A percentile compares a stretch with the other conserved stretches of the same genome.
Evolutionary conservation across 2,888 invertebrate genomes (phyloP).

Genomic region (Papilio elwesi): DNA sequence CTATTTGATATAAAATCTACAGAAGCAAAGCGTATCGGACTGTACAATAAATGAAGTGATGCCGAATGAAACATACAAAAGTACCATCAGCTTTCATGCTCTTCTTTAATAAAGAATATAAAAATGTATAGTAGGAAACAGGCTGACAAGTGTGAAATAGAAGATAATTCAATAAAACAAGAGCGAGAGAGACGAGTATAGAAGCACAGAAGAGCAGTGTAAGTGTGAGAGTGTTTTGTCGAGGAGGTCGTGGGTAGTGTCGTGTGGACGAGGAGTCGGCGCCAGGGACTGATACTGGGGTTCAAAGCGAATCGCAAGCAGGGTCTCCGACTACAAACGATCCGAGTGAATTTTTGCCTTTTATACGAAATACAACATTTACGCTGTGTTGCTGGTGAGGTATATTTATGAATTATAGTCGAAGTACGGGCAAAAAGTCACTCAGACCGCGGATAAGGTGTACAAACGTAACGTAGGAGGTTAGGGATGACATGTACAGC

Average conservation of each 20-base stretch:
- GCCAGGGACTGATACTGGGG: slow-evolving; percentile 42
- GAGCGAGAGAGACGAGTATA: slow-evolving; percentile 47
- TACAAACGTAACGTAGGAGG: slow-evolving; percentile 61
- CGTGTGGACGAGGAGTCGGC: slow-evolving; percentile 45
- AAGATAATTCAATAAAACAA: slow-evolving; percentile 23
- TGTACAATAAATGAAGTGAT: slow-evolving; percentile 35
- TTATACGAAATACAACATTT: background rate
- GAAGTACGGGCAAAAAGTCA: slow-evolving; percentile 53
- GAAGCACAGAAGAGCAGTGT: slow-evolving; percentile 43
- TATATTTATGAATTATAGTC: background rate
- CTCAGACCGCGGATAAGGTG: slow-evolving; percentile 57
- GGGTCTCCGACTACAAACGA: slow-evolving; percentile 46
- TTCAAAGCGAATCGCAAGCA: slow-evolving; percentile 57
- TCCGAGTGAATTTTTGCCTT: slow-evolving; percentile 48
- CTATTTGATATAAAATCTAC: slow-evolving; percentile 64
- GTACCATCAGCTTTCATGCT: slow-evolving; percentile 31
- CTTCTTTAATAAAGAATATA: background rate
- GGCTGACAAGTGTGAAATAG: slow-evolving; percentile 6
- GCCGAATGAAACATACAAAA: slow-evolving; percentile 38
- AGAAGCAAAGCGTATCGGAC: slow-evolving; percentile 50
- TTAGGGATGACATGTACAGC: slow-evolving; percentile 67
- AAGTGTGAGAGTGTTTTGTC: slow-evolving; percentile 53
- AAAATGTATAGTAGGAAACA: slow-evolving; percentile 28
- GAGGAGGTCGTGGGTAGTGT: slow-evolving; percentile 47
- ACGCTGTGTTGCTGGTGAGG: background rate